These are phyloP conservation scores for Drosophila aff. DNA, from an alignment of 1,140 invertebrate genomes.

Conservation along the genomic window DNA sequence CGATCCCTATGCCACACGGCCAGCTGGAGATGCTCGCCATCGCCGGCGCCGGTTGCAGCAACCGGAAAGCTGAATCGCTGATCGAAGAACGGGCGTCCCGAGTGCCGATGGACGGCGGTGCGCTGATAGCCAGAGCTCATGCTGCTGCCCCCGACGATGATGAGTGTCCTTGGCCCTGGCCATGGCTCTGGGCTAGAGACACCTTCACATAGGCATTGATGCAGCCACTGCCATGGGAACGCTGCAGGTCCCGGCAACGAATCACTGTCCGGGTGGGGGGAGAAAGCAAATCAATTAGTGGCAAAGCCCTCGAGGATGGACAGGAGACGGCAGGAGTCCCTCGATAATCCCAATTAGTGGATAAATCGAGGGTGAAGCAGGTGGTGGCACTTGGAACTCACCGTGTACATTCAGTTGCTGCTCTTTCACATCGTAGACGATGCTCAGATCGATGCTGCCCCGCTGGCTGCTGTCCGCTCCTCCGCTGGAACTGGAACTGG, in stretches of 20 bases:
- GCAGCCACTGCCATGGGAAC: constrained; percentile 76
- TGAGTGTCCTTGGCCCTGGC: constrained; percentile 4
- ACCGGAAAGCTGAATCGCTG: constrained; percentile 85
- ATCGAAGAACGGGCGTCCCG: constrained; percentile 85
- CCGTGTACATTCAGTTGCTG: constrained; percentile 83
- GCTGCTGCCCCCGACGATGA: constrained; percentile 6
- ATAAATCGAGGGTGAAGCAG: not conserved
- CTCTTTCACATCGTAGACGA: constrained; percentile 55
- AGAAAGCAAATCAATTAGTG: constrained; percentile 1
- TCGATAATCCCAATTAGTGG: constrained; percentile 4
- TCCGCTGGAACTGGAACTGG: not conserved
- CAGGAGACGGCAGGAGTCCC: not conserved
- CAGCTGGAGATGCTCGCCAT: constrained; percentile 78
- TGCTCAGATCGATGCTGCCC: constrained; percentile 75
- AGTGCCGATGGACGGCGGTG: constrained; percentile 86
- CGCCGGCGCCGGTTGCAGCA: constrained; percentile 13
- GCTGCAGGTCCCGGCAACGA: constrained; percentile 85
- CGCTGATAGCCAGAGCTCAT: constrained; percentile 78
- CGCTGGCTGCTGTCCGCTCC: constrained; percentile 11
- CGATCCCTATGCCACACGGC: constrained; percentile 87
- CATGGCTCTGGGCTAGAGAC: constrained; percentile 45
- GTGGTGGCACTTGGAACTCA: constrained; percentile 65
- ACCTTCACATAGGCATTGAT: constrained; percentile 86
- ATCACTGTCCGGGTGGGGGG: constrained; percentile 76
- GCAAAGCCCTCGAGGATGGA: not conserved